Percentiles rank a stretch among this genome's conserved stretches.
Evolutionary conservation across 92 coral and sea anemone genomes (phyloP).

Genomic region (Blastomussa wellsi): DNA sequence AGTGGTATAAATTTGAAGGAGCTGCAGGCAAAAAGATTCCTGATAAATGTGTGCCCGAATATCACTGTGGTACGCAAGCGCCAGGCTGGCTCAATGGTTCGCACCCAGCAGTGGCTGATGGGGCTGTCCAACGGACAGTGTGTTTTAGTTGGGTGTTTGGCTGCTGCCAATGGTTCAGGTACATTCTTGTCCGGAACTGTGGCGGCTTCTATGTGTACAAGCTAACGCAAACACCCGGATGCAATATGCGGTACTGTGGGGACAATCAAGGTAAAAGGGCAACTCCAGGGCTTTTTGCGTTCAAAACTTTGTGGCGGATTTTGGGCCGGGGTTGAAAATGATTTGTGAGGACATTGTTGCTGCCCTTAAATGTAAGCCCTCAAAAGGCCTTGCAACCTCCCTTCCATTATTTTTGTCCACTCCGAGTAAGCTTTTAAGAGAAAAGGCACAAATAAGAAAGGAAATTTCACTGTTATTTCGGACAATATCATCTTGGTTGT

Average conservation of each 20-base stretch:
- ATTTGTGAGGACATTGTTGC: no score
- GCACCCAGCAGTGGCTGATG: neutral
- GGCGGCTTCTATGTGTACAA: neutral
- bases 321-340: no score
- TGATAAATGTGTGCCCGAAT: neutral
- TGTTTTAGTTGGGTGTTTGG: neutral
- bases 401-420: no score
- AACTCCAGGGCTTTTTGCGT: no score
- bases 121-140: neutral
- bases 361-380: no score
- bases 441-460: no score
- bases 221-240: neutral
- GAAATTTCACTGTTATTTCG: no score
- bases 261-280: slow-evolving; percentile 4
- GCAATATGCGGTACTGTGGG: slow-evolving; percentile 6
- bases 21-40: slow-evolving; percentile 12
- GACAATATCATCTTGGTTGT: no score
- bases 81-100: slow-evolving; percentile 18
- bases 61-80: slow-evolving; percentile 15
- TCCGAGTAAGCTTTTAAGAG: no score
- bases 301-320: no score
- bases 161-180: neutral
- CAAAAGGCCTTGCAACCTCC: no score
- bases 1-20: slow-evolving; percentile 3
- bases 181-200: neutral